Evolutionary conservation across 2,888 invertebrate species (phyloP), one percentile per base, ranked within the genome.

Genomic region (Leptarthrus brevirostris): DNA sequence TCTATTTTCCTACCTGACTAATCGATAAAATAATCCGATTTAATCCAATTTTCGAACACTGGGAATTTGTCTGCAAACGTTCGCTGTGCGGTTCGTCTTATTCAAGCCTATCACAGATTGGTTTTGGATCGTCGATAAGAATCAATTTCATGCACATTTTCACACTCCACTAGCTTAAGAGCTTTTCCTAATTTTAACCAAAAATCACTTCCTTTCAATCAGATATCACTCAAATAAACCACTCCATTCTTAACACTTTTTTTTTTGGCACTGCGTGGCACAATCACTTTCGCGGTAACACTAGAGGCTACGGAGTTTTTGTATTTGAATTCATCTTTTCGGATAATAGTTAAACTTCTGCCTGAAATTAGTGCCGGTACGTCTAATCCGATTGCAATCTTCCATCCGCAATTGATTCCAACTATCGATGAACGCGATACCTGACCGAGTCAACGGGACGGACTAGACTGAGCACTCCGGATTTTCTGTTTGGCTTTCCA

Each of bases 101-200:
- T 8, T 6, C 54, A 10, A 54, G 22, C 4, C 16, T 5, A 8
- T 49, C 66, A 66, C 2, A 16, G 24, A 66, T 8, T 66, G n/a
- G 20, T 10, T 10, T 16, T 66, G 49, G 14, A 26, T 12, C 14
- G 16, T 47, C 8, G 16, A 49, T 26, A 66, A 66, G 14, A 47
- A n/a, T n/a, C n/a, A n/a, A 66, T 22, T 47, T 66, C 26, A 49
- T n/a, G 44, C 66, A 24, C 66, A 49, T 66, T 66, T 66, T 66
- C 47, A 66, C 66, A 47, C 66, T 49, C 18, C 66, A 66, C 66
- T 66, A 5, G 18, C 3, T 24, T 12, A 36, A 8, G 20, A 36
- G 49, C 16, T 26, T 16, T 16, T 22, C 53, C n/a, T n/a, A n/a
- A n/a, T n/a, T n/a, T n/a, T n/a, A 10, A 53, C 12, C 14, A 44